Conservation (phyloP, 2,888 invertebrate species). For the Hydriomena furcata region DNA sequence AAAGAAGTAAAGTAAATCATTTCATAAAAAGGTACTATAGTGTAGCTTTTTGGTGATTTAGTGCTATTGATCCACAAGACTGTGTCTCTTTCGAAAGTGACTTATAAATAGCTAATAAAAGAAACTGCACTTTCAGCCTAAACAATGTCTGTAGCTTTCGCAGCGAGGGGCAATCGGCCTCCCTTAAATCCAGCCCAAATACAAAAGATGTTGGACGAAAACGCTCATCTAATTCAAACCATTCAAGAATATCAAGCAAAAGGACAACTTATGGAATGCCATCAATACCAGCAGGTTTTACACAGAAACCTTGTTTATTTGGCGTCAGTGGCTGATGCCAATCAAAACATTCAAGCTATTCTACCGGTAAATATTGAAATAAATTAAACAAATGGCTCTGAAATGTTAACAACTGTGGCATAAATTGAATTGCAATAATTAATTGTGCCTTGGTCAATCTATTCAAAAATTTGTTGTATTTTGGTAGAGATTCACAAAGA, state of each 20-base stretch:
- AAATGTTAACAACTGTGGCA: too few relatives aligned
- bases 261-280: constrained; percentile 96
- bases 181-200: constrained; percentile 93
- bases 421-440: too few relatives aligned
- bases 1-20: too few relatives aligned
- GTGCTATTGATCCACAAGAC: too few relatives aligned
- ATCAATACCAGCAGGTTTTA: constrained; percentile 96
- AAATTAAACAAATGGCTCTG: too few relatives aligned
- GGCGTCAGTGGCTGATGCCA: constrained; percentile 98
- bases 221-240: constrained; percentile 97
- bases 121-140: constrained; percentile 4
- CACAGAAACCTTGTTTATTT: constrained; percentile 98
- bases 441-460: too few relatives aligned
- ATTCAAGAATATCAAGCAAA: constrained; percentile 98
- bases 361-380: constrained; percentile 88
- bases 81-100: too few relatives aligned
- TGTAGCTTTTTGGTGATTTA: too few relatives aligned
- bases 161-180: constrained; percentile 87
- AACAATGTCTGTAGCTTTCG: constrained; percentile 89
- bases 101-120: too few relatives aligned
- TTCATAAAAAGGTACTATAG: too few relatives aligned
- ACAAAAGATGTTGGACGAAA: constrained; percentile 98
- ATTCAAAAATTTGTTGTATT: too few relatives aligned
- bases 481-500: too few relatives aligned
- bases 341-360: constrained; percentile 95